Conservation (phyloP, 2,888 invertebrate species). For the Orgyia antiqua region DNA sequence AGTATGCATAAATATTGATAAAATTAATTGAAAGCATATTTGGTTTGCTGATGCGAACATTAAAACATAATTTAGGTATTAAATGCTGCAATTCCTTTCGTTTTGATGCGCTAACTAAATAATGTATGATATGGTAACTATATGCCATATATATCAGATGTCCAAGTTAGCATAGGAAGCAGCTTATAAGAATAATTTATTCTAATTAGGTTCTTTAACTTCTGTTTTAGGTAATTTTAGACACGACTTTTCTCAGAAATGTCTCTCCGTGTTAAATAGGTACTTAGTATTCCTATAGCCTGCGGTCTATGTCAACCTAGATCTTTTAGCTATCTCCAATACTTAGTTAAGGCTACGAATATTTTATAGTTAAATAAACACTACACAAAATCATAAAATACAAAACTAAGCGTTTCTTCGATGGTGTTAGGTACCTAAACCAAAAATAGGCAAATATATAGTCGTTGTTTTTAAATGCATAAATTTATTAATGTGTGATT, state of each 20-base stretch:
- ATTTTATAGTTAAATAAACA: too few species aligned
- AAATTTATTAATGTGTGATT: too few species aligned
- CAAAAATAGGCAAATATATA: too few species aligned
- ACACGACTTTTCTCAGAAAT: conserved; percentile 11
- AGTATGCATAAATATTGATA: conserved; percentile 14
- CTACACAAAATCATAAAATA: too few species aligned
- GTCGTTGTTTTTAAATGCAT: too few species aligned
- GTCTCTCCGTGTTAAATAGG: neutral
- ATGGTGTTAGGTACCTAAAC: too few species aligned
- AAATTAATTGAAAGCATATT: conserved; percentile 18
- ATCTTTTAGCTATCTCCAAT: too few species aligned
- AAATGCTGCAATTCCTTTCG: conserved; percentile 6
- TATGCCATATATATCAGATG: conserved; percentile 3
- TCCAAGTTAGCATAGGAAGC: conserved; percentile 8
- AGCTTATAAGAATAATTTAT: conserved; percentile 12
- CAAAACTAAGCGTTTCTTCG: too few species aligned
- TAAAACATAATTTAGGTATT: conserved; percentile 9
- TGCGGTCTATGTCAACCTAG: conserved; percentile 1
- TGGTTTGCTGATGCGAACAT: conserved; percentile 7
- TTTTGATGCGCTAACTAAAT: conserved; percentile 5
- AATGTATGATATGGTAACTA: conserved; percentile 7
- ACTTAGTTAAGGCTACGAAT: too few species aligned
- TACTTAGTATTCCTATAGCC: neutral
- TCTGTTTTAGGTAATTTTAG: conserved; percentile 8
- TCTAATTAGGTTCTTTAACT: conserved; percentile 7